Percentiles rank a stretch among this genome's conserved stretches.
These are phyloP conservation scores for Entomyzon cyanotis DNA, from an alignment of 2,113 vertebrate genomes.

Conservation along the genomic window DNA sequence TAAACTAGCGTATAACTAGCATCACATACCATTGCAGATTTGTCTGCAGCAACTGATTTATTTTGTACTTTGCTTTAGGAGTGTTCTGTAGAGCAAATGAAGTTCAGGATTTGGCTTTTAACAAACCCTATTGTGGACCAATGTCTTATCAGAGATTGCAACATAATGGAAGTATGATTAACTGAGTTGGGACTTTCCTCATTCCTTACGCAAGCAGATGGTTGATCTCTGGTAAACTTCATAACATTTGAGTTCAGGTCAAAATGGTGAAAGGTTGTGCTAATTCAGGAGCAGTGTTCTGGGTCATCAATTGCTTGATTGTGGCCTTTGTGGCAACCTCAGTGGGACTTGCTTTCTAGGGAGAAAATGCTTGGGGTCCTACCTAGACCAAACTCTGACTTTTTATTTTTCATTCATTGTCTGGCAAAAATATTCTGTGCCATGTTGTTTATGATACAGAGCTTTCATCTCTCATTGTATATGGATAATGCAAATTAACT, in stretches of 20 bases:
- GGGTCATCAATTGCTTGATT: not conserved
- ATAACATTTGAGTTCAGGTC: not conserved
- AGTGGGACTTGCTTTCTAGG: not conserved
- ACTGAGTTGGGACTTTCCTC: not conserved
- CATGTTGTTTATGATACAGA: not conserved
- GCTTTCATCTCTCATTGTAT: not conserved
- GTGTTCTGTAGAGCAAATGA: not conserved
- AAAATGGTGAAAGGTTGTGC: not conserved
- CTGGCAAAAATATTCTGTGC: not conserved
- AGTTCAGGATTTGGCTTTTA: not conserved
- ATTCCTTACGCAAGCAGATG: not conserved
- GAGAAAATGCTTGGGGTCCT: not conserved
- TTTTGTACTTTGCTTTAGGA: not conserved
- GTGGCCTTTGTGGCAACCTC: not conserved
- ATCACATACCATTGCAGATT: not conserved
- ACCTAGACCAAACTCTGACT: not conserved
- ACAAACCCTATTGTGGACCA: not conserved
- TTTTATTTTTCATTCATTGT: not conserved
- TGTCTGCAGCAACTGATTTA: not conserved
- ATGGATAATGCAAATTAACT: not conserved
- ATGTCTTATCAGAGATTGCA: not conserved
- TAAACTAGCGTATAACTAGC: not conserved
- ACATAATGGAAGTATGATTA: not conserved
- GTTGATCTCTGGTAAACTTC: constrained; percentile 4
- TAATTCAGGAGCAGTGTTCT: not conserved